A percentile compares a stretch with the other conserved stretches of the same genome.
These are phyloP conservation scores for Malthinus flaveolus DNA, from an alignment of 2,888 invertebrate genomes.

Conservation along the genomic window DNA sequence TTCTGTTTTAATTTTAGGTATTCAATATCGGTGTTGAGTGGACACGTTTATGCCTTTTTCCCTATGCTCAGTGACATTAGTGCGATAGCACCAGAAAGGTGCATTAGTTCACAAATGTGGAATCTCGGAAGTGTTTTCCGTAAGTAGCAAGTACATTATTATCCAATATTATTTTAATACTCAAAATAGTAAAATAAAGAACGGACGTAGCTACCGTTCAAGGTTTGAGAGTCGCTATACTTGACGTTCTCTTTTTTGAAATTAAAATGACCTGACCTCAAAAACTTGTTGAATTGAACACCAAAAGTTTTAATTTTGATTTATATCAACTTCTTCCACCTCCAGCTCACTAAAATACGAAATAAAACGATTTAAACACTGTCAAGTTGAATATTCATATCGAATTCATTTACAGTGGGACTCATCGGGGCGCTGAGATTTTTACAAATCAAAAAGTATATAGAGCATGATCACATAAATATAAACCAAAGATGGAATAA, in stretches of 20 bases:
- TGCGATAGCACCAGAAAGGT: slow-evolving; percentile 71
- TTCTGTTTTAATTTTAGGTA: slow-evolving; percentile 46
- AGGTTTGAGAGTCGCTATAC: no score
- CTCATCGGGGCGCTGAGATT: neutral
- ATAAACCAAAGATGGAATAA: slow-evolving; percentile 8
- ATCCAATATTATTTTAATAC: no score
- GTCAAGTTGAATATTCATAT: no score
- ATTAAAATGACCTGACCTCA: no score
- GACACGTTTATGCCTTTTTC: slow-evolving; percentile 66
- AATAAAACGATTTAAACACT: no score
- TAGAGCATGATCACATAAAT: slow-evolving; percentile 7
- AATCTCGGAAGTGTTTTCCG: slow-evolving; percentile 56
- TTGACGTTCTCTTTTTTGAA: no score
- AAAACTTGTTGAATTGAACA: no score
- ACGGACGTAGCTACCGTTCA: no score
- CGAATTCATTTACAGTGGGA: neutral
- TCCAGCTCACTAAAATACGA: no score
- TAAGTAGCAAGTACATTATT: slow-evolving; percentile 18
- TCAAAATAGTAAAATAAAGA: no score
- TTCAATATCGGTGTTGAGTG: slow-evolving; percentile 62
- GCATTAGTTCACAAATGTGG: slow-evolving; percentile 71
- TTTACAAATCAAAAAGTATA: neutral
- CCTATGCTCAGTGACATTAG: slow-evolving; percentile 75
- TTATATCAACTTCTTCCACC: no score
- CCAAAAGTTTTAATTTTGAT: no score